phyloP scores from a whole-genome alignment of 2,113 vertebrate species.

The Paedocypris sp. region DNA sequence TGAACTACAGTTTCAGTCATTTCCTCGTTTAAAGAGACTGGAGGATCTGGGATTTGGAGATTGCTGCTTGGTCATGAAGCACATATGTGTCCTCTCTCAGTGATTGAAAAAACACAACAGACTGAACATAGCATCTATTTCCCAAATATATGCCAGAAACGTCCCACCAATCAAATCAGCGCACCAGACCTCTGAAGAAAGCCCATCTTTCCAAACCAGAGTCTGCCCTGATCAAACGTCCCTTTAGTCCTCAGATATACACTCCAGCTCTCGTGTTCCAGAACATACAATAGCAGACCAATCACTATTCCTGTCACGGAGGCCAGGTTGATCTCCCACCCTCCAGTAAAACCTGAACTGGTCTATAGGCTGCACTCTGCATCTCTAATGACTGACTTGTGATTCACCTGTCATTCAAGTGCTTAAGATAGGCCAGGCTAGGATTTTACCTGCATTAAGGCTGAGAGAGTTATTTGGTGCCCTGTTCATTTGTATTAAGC shows the following conservation, averaged over 20 bases:
- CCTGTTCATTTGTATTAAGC: constrained; percentile 50
- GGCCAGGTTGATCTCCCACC: background rate
- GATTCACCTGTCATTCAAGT: constrained; percentile 49
- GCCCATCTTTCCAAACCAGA: background rate
- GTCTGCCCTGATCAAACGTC: background rate
- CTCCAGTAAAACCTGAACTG: constrained; percentile 6
- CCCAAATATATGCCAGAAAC: background rate
- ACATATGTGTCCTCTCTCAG: too few species aligned
- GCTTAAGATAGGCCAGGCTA: constrained; percentile 39
- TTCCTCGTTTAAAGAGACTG: too few species aligned
- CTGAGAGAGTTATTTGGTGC: constrained; percentile 30
- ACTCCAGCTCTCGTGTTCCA: background rate
- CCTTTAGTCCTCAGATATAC: constrained; percentile 1
- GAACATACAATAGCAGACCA: background rate
- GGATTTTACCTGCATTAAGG: constrained; percentile 38
- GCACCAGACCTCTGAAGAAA: background rate
- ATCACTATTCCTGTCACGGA: constrained; percentile 36
- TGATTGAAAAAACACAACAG: too few species aligned
- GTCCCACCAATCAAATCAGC: background rate
- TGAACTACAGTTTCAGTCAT: too few species aligned
- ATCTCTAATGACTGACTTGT: constrained; percentile 47
- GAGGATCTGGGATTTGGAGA: too few species aligned
- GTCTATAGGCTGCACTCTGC: background rate
- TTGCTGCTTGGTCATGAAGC: too few species aligned
- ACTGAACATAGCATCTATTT: too few species aligned